Conservation (phyloP, 2,797 vertebrate genomes). For the Pristis pectinata region DNA sequence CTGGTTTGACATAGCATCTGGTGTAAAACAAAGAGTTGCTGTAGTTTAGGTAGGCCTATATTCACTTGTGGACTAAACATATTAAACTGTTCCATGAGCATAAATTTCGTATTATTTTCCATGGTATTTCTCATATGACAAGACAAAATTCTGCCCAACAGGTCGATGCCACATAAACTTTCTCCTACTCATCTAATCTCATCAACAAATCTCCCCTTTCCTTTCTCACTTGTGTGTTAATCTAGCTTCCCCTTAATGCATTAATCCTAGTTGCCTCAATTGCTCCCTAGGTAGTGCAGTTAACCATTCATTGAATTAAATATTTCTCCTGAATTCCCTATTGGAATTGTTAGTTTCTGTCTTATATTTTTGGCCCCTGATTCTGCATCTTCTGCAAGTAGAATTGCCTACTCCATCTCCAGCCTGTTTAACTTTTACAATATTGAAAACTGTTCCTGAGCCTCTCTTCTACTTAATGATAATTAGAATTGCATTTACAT, state of each 20-base stretch:
- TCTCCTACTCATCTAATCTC: background rate
- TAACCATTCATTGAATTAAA: background rate
- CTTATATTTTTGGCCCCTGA: background rate
- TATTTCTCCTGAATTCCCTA: background rate
- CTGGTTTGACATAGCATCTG: background rate
- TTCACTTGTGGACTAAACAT: background rate
- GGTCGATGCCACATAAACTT: background rate
- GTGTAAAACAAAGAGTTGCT: constrained; percentile 16
- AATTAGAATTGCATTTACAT: background rate
- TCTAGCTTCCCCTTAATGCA: background rate
- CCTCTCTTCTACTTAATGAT: background rate
- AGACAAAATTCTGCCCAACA: background rate
- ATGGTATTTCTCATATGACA: background rate
- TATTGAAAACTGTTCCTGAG: background rate
- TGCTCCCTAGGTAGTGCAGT: background rate
- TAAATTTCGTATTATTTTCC: background rate
- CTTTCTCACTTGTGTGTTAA: background rate
- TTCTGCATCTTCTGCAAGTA: background rate
- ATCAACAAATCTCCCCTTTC: background rate
- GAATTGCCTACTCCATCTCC: background rate
- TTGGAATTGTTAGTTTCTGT: background rate
- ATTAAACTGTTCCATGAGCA: background rate
- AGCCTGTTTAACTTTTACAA: background rate
- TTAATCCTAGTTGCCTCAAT: background rate
- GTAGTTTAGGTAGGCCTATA: background rate